These are phyloP conservation scores for Hippolais icterina DNA, from an alignment of 2,113 vertebrate genomes.

Conservation along the genomic window DNA sequence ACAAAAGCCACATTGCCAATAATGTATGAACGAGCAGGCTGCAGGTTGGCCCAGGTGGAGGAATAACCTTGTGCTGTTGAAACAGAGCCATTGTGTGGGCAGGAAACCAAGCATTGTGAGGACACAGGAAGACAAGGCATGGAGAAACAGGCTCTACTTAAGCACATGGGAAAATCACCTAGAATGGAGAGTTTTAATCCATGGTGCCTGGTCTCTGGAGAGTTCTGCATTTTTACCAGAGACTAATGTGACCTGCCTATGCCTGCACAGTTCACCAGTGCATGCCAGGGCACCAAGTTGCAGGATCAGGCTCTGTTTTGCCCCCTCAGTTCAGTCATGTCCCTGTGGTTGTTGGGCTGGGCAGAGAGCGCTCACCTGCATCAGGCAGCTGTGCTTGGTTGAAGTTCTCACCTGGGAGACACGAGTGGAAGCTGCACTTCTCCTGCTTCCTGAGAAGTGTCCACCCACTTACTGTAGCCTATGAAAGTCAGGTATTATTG, in stretches of 20 bases:
- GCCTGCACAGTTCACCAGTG: neutral
- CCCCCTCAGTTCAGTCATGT: neutral
- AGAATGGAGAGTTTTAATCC: neutral
- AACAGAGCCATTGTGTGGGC: neutral
- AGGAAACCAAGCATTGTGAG: neutral
- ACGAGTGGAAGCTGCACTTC: neutral
- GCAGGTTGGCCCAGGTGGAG: neutral
- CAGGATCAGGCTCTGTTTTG: neutral
- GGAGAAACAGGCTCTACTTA: neutral
- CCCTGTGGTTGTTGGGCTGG: neutral
- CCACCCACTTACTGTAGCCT: neutral
- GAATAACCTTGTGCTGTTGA: neutral
- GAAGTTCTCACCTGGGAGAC: neutral
- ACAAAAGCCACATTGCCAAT: neutral
- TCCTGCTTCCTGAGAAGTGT: neutral
- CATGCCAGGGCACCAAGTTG: neutral
- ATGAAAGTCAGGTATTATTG: neutral
- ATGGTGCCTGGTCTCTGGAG: neutral
- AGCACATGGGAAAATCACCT: neutral
- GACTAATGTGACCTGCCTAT: neutral
- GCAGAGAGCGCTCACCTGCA: neutral
- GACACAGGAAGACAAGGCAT: neutral
- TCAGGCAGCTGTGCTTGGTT: neutral
- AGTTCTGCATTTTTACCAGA: neutral
- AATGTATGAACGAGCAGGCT: neutral